These are phyloP conservation scores for Hipparchia semele DNA, from an alignment of 2,888 invertebrate species.

Conservation along the genomic window DNA sequence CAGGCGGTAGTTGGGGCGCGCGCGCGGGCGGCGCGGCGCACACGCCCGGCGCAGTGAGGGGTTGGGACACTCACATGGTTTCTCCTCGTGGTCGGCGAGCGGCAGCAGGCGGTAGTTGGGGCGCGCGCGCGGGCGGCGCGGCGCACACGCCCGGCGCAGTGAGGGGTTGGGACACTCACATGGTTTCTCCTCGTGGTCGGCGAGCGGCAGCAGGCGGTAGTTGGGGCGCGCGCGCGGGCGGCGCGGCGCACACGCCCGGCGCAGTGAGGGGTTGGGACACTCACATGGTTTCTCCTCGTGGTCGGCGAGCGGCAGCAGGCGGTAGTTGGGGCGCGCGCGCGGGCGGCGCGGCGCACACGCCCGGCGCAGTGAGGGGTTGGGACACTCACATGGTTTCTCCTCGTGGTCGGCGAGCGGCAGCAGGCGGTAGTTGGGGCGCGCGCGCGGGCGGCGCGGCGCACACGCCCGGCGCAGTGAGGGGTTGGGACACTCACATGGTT, in stretches of 20 bases:
- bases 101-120: slow-evolving; percentile 88
- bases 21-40: slow-evolving; percentile 80
- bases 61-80: slow-evolving; percentile 79
- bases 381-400: slow-evolving; percentile 85
- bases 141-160: slow-evolving; percentile 73
- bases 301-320: slow-evolving; percentile 88
- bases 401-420: slow-evolving; percentile 87
- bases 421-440: slow-evolving; percentile 86
- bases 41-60: slow-evolving; percentile 60
- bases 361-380: slow-evolving; percentile 58
- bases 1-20: slow-evolving; percentile 86
- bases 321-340: slow-evolving; percentile 83
- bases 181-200: slow-evolving; percentile 87
- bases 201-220: slow-evolving; percentile 88
- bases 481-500: slow-evolving; percentile 79
- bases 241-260: slow-evolving; percentile 76
- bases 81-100: slow-evolving; percentile 87
- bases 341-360: slow-evolving; percentile 75
- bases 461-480: slow-evolving; percentile 60
- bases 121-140: slow-evolving; percentile 80
- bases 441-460: slow-evolving; percentile 80
- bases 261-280: slow-evolving; percentile 54
- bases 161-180: slow-evolving; percentile 69
- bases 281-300: slow-evolving; percentile 88
- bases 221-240: slow-evolving; percentile 80